Evolutionary conservation across 1,140 invertebrate species (phyloP).

Genomic region (Pemphigus obesinymphae): DNA sequence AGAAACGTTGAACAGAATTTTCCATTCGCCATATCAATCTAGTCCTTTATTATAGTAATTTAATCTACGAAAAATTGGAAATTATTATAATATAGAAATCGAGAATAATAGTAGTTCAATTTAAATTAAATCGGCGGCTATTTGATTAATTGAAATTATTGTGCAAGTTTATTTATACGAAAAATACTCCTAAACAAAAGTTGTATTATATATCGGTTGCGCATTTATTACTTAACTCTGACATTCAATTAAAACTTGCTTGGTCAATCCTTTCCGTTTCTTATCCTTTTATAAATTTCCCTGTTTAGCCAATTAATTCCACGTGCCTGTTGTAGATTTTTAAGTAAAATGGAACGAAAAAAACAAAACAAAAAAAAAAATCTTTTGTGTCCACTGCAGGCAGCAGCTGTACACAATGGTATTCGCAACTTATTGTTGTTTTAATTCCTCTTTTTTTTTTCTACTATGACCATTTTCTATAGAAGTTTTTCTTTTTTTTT

Average conservation of each 20-base stretch:
- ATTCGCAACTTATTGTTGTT: constrained; percentile 12
- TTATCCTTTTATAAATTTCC: not conserved
- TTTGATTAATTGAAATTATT: too few species aligned
- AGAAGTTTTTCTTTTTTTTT: constrained; percentile 1
- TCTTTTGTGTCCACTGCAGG: not conserved
- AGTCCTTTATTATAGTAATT: too few species aligned
- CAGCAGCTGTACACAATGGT: not conserved
- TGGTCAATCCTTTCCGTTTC: constrained; percentile 17
- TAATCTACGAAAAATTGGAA: too few species aligned
- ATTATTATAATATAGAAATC: too few species aligned
- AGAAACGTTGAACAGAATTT: too few species aligned
- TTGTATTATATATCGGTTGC: too few species aligned
- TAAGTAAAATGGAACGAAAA: constrained; percentile 6
- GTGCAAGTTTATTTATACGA: too few species aligned
- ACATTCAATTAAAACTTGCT: constrained; percentile 15
- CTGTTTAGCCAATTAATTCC: constrained; percentile 2
- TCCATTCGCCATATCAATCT: too few species aligned
- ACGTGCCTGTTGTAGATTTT: not conserved
- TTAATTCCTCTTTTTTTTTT: not conserved
- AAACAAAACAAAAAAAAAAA: not conserved
- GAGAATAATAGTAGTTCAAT: too few species aligned
- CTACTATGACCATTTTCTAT: not conserved
- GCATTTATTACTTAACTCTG: constrained; percentile 16
- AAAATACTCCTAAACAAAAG: too few species aligned
- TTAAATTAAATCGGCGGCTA: too few species aligned